A percentile compares a stretch with the other conserved stretches of the same genome.
phyloP scores from a whole-genome alignment of 2,797 vertebrate species.

The Squalus acanthias region DNA sequence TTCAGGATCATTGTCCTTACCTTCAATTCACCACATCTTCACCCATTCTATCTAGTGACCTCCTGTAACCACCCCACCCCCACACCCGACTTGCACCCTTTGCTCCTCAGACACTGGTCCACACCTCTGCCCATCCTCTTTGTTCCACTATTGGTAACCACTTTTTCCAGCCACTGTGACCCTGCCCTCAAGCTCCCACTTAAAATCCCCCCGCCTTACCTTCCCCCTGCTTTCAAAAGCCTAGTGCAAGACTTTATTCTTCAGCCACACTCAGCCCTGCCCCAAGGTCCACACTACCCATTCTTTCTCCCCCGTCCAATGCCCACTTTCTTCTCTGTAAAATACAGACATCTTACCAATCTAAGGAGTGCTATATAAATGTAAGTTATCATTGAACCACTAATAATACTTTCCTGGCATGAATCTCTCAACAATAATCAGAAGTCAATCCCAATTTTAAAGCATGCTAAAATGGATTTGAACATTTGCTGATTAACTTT shows the following conservation, averaged over 20 bases:
- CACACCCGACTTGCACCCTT: not conserved
- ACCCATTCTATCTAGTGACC: not conserved
- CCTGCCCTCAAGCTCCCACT: not conserved
- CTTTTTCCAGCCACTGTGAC: not conserved
- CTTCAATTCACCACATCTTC: not conserved
- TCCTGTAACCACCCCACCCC: not conserved
- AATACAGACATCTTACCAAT: too few species aligned
- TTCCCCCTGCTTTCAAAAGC: not conserved
- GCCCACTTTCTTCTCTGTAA: not conserved
- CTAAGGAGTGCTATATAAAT: not conserved
- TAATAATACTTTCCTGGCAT: not conserved
- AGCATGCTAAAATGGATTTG: not conserved
- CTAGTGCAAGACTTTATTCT: not conserved
- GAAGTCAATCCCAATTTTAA: not conserved
- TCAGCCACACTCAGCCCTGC: not conserved
- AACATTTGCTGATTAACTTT: not conserved
- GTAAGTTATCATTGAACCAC: not conserved
- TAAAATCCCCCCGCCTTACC: not conserved
- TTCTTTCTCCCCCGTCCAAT: not conserved
- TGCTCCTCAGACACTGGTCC: not conserved
- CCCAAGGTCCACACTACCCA: not conserved
- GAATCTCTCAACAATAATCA: not conserved
- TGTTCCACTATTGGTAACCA: not conserved
- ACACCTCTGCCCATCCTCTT: not conserved
- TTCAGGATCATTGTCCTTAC: not conserved